phyloP scores from a whole-genome alignment of 2,888 invertebrate species.

The Ectemnius cavifrons region DNA sequence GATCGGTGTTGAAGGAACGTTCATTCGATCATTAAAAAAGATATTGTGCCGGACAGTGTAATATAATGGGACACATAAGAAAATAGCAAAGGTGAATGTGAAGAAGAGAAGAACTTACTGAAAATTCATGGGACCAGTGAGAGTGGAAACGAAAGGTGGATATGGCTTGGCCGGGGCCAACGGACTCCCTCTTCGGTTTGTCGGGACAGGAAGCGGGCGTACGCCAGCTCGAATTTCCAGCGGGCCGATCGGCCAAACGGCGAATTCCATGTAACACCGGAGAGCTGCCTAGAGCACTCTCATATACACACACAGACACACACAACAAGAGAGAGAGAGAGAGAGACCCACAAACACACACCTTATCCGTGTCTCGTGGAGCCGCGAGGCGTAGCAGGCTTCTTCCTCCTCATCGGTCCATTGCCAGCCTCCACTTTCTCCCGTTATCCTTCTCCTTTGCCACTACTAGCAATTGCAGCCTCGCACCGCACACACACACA shows the following conservation, averaged over 20 bases:
- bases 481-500: not conserved
- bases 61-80: not conserved
- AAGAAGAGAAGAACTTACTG: conserved; percentile 57
- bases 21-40: not conserved
- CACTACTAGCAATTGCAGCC: not conserved
- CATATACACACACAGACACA: no score
- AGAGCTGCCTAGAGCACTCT: no score
- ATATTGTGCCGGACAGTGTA: not conserved
- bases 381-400: no score
- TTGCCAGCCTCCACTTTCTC: not conserved
- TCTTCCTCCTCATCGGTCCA: no score
- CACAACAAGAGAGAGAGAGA: no score
- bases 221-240: conserved; percentile 23
- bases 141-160: conserved; percentile 61
- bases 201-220: conserved; percentile 39
- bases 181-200: conserved; percentile 37
- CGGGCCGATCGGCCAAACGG: not conserved
- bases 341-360: no score
- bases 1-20: not conserved
- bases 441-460: not conserved
- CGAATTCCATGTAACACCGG: not conserved
- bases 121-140: conserved; percentile 68
- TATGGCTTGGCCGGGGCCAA: conserved; percentile 45
- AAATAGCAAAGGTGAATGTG: not conserved
- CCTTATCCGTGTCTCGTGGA: no score